Base-by-base conservation (phyloP, 2,797 vertebrate genomes). In the Decapterus maruadsi region DNA sequence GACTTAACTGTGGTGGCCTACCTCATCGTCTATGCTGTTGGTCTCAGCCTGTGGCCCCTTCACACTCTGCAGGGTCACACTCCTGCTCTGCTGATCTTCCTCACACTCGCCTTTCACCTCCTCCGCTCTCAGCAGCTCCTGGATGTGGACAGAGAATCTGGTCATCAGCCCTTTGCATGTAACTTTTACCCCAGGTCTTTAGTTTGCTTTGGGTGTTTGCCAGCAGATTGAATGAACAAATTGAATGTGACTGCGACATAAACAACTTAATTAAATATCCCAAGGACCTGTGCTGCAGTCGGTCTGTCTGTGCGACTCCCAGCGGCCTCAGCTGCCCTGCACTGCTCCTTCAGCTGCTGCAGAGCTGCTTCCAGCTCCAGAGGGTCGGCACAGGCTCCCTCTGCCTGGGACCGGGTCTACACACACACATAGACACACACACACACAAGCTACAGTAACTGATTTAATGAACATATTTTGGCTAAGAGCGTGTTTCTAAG, bases 301-400 rank as follows among this genome's bases (percentile, higher is more conserved):
- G 1, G 3, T 48, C 51, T 38, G 14, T 78, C 72, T 57, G 51
- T n/a, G 22, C n/a, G 53, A 14, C 2, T 67, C 22, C 31, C 63
- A 29, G 55, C 72, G 17, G 55, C 36, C 40, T 81, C 80, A 34
- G 50, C 17, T 0, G 55, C 38, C 45, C 66, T 69, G 45, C 29
- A 75, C 68, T 72, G 76, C 55, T 85, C 87, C 51, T 93, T 90
- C 61, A 94, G 79, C 80, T 95, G 95, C 80, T 83, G 92, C 50
- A 88, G 38, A 19, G 81, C 74, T 9, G 81, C 77, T 36, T 96
- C 95, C 1, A 90, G 77, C 62, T 96, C 95, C 85, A 93, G 86
- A 7, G 86, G 86, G 74, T 92, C 90, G 0, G 90, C 80, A 55
- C 86, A 81, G 31, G 72, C 54, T 3, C 62, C 83, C 42, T 84